Percentiles rank a stretch among this genome's conserved stretches.
Conservation (phyloP, 1,140 invertebrate genomes). For the Diploscapter pachys region DNA sequence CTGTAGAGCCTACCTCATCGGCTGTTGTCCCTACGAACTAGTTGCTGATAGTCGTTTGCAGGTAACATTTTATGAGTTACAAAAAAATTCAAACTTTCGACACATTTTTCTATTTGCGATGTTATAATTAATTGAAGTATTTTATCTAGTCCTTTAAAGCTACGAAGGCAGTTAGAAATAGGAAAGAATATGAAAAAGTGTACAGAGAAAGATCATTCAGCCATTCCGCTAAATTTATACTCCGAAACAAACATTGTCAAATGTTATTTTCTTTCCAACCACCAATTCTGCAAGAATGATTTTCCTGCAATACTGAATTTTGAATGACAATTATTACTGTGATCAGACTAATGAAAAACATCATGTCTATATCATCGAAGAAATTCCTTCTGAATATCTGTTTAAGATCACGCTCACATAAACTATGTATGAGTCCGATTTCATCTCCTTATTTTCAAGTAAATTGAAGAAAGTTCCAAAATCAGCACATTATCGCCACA, state of each 20-base stretch:
- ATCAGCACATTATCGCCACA: background rate
- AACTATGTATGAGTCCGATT: background rate
- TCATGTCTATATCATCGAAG: too few species aligned
- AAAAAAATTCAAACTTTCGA: background rate
- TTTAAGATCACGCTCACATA: background rate
- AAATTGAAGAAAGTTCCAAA: too few species aligned
- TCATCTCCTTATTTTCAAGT: background rate
- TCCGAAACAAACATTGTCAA: too few species aligned
- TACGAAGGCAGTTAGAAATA: background rate
- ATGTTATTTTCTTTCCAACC: too few species aligned
- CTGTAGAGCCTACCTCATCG: constrained; percentile 54
- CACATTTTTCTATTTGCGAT: background rate
- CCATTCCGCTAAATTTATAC: too few species aligned
- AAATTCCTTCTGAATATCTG: too few species aligned
- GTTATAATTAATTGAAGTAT: constrained; percentile 3
- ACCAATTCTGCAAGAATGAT: too few species aligned
- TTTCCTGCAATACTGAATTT: too few species aligned
- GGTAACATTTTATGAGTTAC: constrained; percentile 25
- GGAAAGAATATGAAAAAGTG: background rate
- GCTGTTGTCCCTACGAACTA: constrained; percentile 55
- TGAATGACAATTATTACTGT: too few species aligned
- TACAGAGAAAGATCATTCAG: background rate
- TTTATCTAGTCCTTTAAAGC: background rate
- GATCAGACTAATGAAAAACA: too few species aligned
- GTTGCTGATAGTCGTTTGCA: constrained; percentile 49